A percentile compares a stretch with the other conserved stretches of the same genome.
Evolutionary conservation across 2,888 invertebrate genomes (phyloP).

Genomic region (Nesidiocoris tenuis): DNA sequence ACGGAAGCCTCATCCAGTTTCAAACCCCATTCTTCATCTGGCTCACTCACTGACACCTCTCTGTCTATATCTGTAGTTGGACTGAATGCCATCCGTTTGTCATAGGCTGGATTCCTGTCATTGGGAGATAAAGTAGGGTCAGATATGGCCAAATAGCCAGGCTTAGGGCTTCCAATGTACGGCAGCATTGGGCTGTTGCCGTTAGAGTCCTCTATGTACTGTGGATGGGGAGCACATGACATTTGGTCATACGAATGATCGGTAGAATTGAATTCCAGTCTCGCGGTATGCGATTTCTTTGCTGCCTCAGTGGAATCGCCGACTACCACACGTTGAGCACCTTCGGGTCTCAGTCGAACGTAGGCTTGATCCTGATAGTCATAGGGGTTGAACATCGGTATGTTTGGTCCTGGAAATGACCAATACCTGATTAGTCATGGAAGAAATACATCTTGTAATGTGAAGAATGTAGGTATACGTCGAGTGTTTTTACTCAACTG

Average conservation of each 20-base stretch:
- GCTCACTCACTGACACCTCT: not conserved
- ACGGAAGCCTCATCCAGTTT: constrained; percentile 55
- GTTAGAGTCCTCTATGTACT: not conserved
- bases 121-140: not conserved
- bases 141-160: not conserved
- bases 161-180: not conserved
- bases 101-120: not conserved
- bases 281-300: not conserved
- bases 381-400: constrained; percentile 6
- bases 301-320: not conserved
- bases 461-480: not conserved
- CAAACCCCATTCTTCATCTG: constrained; percentile 51
- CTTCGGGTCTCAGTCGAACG: not conserved
- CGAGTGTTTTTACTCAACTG: too few species aligned
- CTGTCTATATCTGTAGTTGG: not conserved
- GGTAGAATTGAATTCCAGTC: not conserved
- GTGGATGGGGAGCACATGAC: not conserved
- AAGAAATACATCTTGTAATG: not conserved
- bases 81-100: not conserved
- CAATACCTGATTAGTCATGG: not conserved
- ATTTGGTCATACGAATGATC: not conserved
- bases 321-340: not conserved
- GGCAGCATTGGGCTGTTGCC: not conserved
- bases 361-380: not conserved
- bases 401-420: not conserved